Conservation (phyloP, 2,888 invertebrate genomes). For the Ptycholaimellus sp. region DNA sequence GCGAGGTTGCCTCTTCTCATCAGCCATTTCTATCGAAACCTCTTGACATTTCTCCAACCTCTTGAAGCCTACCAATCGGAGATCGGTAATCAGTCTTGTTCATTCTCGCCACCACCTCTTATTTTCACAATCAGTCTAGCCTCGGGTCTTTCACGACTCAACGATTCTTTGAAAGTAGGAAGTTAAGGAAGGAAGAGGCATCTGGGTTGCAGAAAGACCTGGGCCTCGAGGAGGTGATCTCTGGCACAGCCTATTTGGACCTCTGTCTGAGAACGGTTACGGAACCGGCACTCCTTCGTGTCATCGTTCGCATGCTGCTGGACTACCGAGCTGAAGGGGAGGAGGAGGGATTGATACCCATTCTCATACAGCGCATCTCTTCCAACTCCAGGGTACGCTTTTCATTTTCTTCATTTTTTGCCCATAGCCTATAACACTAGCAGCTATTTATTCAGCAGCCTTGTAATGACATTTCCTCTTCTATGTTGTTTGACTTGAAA, state of each 20-base stretch:
- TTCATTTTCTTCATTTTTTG: slow-evolving; percentile 1
- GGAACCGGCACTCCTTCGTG: slow-evolving; percentile 53
- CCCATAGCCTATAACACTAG: neutral
- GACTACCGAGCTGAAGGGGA: slow-evolving; percentile 39
- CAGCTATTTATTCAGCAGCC: too few species aligned
- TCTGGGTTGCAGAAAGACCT: slow-evolving; percentile 56
- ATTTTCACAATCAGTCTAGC: slow-evolving; percentile 4
- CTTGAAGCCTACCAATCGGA: too few species aligned
- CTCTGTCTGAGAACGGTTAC: slow-evolving; percentile 62
- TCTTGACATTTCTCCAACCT: too few species aligned
- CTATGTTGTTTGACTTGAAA: too few species aligned
- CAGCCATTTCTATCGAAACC: too few species aligned
- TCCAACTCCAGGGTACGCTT: slow-evolving; percentile 44
- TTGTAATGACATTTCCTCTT: too few species aligned
- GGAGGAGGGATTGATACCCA: slow-evolving; percentile 57
- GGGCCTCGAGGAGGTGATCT: slow-evolving; percentile 59
- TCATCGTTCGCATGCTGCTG: slow-evolving; percentile 55
- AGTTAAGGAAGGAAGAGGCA: too few species aligned
- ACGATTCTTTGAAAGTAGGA: neutral
- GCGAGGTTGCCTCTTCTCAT: too few species aligned
- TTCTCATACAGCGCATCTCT: slow-evolving; percentile 52
- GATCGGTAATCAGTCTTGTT: slow-evolving; percentile 3
- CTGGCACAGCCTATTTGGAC: slow-evolving; percentile 76
- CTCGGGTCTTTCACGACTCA: too few species aligned
- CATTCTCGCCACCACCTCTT: neutral